These are phyloP conservation scores for Heliconius erato DNA, from an alignment of 2,888 invertebrate species.

Conservation along the genomic window DNA sequence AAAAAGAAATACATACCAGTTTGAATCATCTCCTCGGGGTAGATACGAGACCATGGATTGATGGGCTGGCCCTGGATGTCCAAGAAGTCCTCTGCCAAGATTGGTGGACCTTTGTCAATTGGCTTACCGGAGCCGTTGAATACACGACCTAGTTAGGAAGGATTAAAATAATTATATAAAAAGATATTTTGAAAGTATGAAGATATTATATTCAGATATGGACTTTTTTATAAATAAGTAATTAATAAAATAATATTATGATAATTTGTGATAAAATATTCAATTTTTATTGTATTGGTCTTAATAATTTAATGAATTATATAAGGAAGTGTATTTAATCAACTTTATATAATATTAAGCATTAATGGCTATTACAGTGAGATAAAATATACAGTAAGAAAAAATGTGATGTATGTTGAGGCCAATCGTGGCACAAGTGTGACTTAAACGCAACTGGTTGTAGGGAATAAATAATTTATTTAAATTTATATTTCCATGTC, in stretches of 20 bases:
- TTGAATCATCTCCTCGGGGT: slow-evolving; percentile 99
- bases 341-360: not conserved
- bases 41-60: slow-evolving; percentile 99
- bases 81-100: slow-evolving; percentile 98
- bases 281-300: not conserved
- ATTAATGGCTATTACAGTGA: too few species aligned
- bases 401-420: too few species aligned
- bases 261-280: too few species aligned
- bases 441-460: too few species aligned
- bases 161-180: not conserved
- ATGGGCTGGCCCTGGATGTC: slow-evolving; percentile 99
- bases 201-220: not conserved
- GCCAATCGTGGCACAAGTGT: too few species aligned
- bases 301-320: not conserved
- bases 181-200: not conserved
- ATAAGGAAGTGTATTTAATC: not conserved
- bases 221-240: not conserved
- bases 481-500: too few species aligned
- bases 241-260: too few species aligned
- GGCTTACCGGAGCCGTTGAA: slow-evolving; percentile 99
- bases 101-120: slow-evolving; percentile 99
- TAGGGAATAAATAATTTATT: too few species aligned
- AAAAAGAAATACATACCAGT: slow-evolving; percentile 85
- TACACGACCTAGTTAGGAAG: slow-evolving; percentile 89
- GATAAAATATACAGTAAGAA: too few species aligned